Base-by-base conservation (phyloP, 2,113 vertebrate species). In the Damaliscus lunatus region DNA sequence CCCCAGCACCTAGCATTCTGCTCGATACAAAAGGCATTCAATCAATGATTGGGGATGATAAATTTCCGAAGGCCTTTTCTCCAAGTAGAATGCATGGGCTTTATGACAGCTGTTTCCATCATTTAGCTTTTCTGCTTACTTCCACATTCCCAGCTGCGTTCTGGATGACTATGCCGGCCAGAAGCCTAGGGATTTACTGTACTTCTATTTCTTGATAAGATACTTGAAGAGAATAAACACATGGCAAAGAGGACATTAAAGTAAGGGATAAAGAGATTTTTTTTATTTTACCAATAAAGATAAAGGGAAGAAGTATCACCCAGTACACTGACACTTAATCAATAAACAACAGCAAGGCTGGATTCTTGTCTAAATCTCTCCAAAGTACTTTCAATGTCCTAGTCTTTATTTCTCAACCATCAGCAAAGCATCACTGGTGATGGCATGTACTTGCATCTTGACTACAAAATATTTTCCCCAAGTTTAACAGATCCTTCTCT, bases 161-260 rank as follows among this genome's bases (percentile, higher is more conserved):
- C 97, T 98, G 55, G 64, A 96, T 90, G 81, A 92, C 6, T 90
- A 94, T 50, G 88, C 74, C 3, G 19, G 90, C 88, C 88, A 95
- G 95, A 98, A 98, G 96, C 94, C 98, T 94, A 88, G 97, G 97
- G 98, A 98, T 98, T 97, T 98, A 96, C 93, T 96, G 96, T 98
- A 97, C 98, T 98, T 96, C 97, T 98, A 96, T 97, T 98, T 96
- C 97, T 98, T 96, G 97, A 97, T 98, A 98, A 98, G 97, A 92
- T 96, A 97, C 97, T 96, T 97, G 94, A 94, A 95, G 90, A 92
- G 88, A 98, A 98, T 96, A 95, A 98, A 93, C 92, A 98, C 89
- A 85, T 96, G 83, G 89, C 94, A 97, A 97, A 96, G 40, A 94
- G 86, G 36, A 97, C 97, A 93, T 97, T 96, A 96, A 97, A 97